Evolutionary conservation across 2,113 vertebrate genomes (phyloP), one percentile per base, ranked within the genome.

Genomic region (Neoarius graeffei): DNA sequence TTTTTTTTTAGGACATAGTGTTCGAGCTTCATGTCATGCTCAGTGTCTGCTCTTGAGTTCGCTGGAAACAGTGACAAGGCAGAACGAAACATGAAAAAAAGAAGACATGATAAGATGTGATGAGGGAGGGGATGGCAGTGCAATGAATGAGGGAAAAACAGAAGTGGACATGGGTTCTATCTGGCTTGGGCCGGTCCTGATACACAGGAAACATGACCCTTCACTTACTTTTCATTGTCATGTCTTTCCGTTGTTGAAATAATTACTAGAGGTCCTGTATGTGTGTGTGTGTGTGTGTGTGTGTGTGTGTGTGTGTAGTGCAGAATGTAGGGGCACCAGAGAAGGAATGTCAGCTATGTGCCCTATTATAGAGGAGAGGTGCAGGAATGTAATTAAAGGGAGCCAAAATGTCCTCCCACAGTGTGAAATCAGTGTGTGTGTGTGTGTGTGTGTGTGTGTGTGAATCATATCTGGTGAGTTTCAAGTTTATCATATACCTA

Each of bases 261-360:
- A 67, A 69, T 85, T 88, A 54, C 85, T 87, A 69, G 81, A 23
- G 77, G 15, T 64, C 64, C 20, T 81, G 74, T 74, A 57, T 81
- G 27, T 86, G 85, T 87, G 84, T 27, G 76, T 80, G 76, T 80
- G 80, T 81, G 30, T 42, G 80, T 81, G 56, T 60, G 80, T 81
- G 80, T 60, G 56, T 59, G 54, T 30, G 77, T 59, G 79, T 59
- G 79, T 59, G 77, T 81, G 59, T 83, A 11, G 54, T 59, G 86
- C 66, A 30, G 77, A 67, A 84, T 93, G 92, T 94, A 90, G 92
- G 91, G 93, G 92, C 93, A 92, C 91, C 56, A 90, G 92, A 92
- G 91, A 84, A 92, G 95, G 95, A 96, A 96, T 96, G 94, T 93
- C 93, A 96, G 91, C 94, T 95, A 95, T 88, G 92, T 94, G 94